A percentile compares a stretch with the other conserved stretches of the same genome.
phyloP scores from a whole-genome alignment of 2,113 vertebrate genomes.

The Xiphorhynchus elegans region DNA sequence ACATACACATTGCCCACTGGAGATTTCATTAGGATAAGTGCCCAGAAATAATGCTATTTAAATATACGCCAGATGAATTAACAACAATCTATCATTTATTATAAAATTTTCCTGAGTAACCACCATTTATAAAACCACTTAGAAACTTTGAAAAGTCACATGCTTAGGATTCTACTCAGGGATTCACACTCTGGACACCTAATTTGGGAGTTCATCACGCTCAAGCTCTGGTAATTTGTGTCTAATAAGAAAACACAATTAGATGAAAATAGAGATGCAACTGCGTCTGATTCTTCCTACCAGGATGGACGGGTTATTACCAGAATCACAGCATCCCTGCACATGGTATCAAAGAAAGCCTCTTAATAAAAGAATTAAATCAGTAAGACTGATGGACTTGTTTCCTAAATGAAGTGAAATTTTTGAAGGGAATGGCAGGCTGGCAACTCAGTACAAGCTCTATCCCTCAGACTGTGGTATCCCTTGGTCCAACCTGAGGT shows the following conservation, averaged over 20 bases:
- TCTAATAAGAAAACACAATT: constrained; percentile 37
- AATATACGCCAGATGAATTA: constrained; percentile 40
- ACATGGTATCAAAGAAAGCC: constrained; percentile 33
- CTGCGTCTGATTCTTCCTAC: background rate
- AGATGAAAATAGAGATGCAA: constrained; percentile 12
- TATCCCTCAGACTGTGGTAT: background rate
- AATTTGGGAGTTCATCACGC: constrained; percentile 8
- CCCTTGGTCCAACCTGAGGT: background rate
- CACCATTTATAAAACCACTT: constrained; percentile 17
- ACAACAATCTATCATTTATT: constrained; percentile 39
- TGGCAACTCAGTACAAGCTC: constrained; percentile 1
- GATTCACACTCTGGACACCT: background rate
- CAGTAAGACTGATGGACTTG: constrained; percentile 32
- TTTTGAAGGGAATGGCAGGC: constrained; percentile 11
- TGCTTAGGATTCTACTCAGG: background rate
- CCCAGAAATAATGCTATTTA: constrained; percentile 32
- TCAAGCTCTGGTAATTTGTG: constrained; percentile 5
- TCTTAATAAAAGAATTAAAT: constrained; percentile 62
- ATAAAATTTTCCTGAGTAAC: constrained; percentile 11
- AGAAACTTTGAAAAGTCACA: constrained; percentile 34
- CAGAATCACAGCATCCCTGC: background rate
- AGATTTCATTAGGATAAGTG: constrained; percentile 58
- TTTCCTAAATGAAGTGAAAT: constrained; percentile 49
- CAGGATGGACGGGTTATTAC: background rate
- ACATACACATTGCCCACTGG: constrained; percentile 41